A percentile compares a stretch with the other conserved stretches of the same genome.
phyloP scores from a whole-genome alignment of 2,113 vertebrate genomes.

The Odontophorus gujanensis region DNA sequence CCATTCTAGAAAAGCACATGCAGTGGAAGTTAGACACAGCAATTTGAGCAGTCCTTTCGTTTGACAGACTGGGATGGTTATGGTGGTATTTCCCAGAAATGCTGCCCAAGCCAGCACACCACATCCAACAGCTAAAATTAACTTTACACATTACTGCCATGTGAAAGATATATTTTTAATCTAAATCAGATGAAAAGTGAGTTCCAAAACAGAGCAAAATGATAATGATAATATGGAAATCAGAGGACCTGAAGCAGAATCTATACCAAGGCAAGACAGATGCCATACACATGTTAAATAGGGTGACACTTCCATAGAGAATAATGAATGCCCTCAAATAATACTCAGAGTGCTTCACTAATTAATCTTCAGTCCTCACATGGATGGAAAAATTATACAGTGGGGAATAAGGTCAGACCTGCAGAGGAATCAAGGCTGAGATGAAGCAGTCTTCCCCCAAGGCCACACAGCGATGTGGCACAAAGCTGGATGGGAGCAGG shows the following conservation, averaged over 20 bases:
- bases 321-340: slow-evolving; percentile 18
- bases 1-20: background rate
- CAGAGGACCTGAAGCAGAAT: background rate
- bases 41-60: background rate
- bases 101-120: background rate
- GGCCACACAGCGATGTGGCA: background rate
- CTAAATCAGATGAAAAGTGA: background rate
- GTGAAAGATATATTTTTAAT: background rate
- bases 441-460: background rate
- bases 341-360: slow-evolving; percentile 51
- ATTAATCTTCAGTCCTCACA: slow-evolving; percentile 54
- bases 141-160: background rate
- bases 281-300: background rate
- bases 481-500: background rate
- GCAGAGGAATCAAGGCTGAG: slow-evolving; percentile 1
- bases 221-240: background rate
- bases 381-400: slow-evolving; percentile 56
- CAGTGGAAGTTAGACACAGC: background rate
- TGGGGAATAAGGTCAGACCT: slow-evolving; percentile 60
- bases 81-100: background rate
- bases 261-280: background rate
- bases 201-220: background rate
- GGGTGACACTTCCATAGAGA: background rate
- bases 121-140: background rate
- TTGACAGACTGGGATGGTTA: background rate